Conservation (phyloP, 2,888 invertebrate genomes). For the Dryadula phaetusa region DNA sequence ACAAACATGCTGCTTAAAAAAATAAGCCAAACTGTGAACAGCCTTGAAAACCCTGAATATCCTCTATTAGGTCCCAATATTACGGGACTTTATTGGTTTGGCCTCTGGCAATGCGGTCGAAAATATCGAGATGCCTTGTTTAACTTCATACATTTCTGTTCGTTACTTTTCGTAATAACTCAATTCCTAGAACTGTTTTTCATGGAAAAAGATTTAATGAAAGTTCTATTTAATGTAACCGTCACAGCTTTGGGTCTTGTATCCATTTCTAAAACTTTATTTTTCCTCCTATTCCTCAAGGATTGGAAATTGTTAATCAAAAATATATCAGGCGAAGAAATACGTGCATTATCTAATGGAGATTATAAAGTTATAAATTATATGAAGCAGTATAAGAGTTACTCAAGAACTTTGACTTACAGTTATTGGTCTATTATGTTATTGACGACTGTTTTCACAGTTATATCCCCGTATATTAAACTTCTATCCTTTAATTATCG, state of each 20-base stretch:
- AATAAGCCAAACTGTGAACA: slow-evolving; percentile 51
- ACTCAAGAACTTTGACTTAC: slow-evolving; percentile 61
- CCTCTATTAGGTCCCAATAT: slow-evolving; percentile 68
- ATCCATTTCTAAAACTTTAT: slow-evolving; percentile 54
- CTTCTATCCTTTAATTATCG: slow-evolving; percentile 54
- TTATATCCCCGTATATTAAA: slow-evolving; percentile 58
- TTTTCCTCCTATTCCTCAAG: slow-evolving; percentile 51
- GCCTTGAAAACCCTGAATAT: slow-evolving; percentile 59
- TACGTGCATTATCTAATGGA: slow-evolving; percentile 48
- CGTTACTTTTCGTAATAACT: slow-evolving; percentile 54
- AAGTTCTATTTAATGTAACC: slow-evolving; percentile 60
- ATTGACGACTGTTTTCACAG: slow-evolving; percentile 53
- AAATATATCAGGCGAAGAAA: slow-evolving; percentile 58
- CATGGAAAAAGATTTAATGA: slow-evolving; percentile 56
- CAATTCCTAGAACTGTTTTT: slow-evolving; percentile 58
- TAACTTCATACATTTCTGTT: slow-evolving; percentile 52
- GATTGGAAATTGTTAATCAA: slow-evolving; percentile 51
- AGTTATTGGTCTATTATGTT: slow-evolving; percentile 59
- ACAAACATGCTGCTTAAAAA: slow-evolving; percentile 38
- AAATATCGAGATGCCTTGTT: slow-evolving; percentile 52
- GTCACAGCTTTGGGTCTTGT: slow-evolving; percentile 55
- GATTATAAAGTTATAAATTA: slow-evolving; percentile 47
- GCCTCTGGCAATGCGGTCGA: slow-evolving; percentile 58
- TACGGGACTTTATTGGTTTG: slow-evolving; percentile 60
- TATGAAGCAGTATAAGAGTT: slow-evolving; percentile 58